Percentiles rank a stretch among this genome's conserved stretches.
These are phyloP conservation scores for Galbula dea DNA, from an alignment of 2,113 vertebrate genomes.

Conservation along the genomic window DNA sequence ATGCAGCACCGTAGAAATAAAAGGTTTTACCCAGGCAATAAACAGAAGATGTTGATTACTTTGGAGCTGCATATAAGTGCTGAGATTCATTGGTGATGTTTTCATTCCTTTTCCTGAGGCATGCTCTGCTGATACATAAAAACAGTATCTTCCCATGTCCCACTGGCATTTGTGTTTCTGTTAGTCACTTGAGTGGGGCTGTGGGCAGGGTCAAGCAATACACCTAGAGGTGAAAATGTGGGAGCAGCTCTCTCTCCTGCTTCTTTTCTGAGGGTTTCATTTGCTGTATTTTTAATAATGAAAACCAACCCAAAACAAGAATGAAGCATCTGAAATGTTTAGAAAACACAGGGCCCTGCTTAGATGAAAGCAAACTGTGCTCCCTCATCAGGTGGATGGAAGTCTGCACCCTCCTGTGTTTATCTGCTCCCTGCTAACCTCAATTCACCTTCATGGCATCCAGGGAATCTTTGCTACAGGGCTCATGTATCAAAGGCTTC, in stretches of 20 bases:
- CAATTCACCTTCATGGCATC: constrained; percentile 38
- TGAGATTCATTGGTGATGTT: constrained; percentile 27
- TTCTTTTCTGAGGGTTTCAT: constrained; percentile 27
- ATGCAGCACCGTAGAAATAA: constrained; percentile 1
- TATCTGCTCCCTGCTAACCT: constrained; percentile 56
- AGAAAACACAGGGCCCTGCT: neutral
- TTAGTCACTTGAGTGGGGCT: constrained; percentile 14
- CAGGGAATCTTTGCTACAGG: constrained; percentile 53
- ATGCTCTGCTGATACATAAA: neutral
- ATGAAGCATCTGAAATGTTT: neutral
- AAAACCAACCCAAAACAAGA: constrained; percentile 54
- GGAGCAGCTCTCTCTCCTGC: constrained; percentile 30
- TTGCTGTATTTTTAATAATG: constrained; percentile 35
- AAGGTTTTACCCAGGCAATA: neutral
- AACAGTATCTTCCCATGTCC: neutral
- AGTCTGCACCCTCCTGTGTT: constrained; percentile 34
- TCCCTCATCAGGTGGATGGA: constrained; percentile 55
- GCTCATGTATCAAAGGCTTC: constrained; percentile 40
- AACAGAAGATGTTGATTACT: neutral
- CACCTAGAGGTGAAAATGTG: constrained; percentile 52
- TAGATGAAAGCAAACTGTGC: constrained; percentile 41
- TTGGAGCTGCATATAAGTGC: neutral
- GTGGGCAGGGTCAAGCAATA: constrained; percentile 48
- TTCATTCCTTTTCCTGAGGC: constrained; percentile 27
- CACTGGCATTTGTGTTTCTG: neutral